Evolutionary conservation across 2,888 invertebrate genomes (phyloP).

Genomic region (Trachelus troglodyta): DNA sequence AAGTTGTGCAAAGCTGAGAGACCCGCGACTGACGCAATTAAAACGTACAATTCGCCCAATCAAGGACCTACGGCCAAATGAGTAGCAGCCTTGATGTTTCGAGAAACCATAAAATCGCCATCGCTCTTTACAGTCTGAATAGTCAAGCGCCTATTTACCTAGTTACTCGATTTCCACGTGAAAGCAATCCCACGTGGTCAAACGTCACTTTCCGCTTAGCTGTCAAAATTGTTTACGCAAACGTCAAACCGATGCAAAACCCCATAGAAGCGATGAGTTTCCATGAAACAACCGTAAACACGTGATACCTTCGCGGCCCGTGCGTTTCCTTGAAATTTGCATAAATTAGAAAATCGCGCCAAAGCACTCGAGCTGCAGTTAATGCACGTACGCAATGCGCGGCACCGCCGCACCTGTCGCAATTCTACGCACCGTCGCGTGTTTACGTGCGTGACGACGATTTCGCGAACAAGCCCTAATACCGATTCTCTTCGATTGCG

Average conservation of each 20-base stretch:
- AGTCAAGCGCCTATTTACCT: neutral
- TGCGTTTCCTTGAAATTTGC: neutral
- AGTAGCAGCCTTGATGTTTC: neutral
- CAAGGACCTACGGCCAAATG: neutral
- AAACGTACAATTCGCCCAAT: neutral
- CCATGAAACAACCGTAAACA: neutral
- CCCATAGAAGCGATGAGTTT: neutral
- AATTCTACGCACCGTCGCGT: neutral
- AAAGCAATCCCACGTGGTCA: neutral
- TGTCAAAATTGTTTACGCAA: neutral
- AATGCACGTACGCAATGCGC: neutral
- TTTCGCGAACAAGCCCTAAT: neutral
- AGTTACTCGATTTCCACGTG: neutral
- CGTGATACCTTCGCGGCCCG: neutral
- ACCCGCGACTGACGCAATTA: neutral
- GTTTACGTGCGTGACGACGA: neutral
- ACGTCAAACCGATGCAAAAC: neutral
- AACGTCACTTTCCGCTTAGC: neutral
- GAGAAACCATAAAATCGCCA: neutral
- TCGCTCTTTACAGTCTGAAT: neutral
- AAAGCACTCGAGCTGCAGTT: neutral
- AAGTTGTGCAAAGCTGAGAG: neutral
- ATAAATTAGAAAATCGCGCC: conserved; percentile 4
- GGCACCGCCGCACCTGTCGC: neutral
- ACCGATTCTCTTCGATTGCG: neutral